Evolutionary conservation across 1,140 invertebrate genomes (phyloP).

Genomic region (Bombus pascuorum): DNA sequence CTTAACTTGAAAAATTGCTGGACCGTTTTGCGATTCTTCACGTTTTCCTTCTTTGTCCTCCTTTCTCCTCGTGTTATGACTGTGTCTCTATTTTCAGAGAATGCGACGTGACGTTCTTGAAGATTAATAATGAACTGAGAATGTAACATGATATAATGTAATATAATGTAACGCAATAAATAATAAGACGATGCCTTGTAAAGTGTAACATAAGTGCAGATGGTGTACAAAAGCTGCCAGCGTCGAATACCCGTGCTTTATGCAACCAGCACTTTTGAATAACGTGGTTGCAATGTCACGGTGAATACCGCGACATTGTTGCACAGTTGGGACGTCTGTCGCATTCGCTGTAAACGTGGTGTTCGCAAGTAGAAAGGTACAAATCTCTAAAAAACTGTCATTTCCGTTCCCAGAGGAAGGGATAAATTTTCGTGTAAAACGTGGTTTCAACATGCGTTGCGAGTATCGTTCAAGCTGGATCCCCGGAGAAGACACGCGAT

Average conservation of each 20-base stretch:
- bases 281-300: slow-evolving; percentile 51
- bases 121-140: slow-evolving; percentile 55
- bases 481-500: background rate
- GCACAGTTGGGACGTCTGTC: background rate
- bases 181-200: slow-evolving; percentile 59
- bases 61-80: background rate
- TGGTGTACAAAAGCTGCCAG: slow-evolving; percentile 20
- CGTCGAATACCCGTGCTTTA: background rate
- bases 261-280: slow-evolving; percentile 44
- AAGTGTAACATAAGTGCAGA: slow-evolving; percentile 39
- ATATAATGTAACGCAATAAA: slow-evolving; percentile 63
- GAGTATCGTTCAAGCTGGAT: background rate
- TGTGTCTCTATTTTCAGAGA: slow-evolving; percentile 3
- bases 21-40: slow-evolving; percentile 24
- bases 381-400: background rate
- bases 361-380: background rate
- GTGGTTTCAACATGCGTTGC: background rate
- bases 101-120: background rate
- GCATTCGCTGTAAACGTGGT: background rate
- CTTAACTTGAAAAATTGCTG: slow-evolving; percentile 31
- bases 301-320: slow-evolving; percentile 41
- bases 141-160: slow-evolving; percentile 51
- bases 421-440: background rate
- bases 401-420: background rate
- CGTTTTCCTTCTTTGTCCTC: background rate